Conservation (phyloP, 2,113 vertebrate genomes). For the Rhizomys pruinosus region DNA sequence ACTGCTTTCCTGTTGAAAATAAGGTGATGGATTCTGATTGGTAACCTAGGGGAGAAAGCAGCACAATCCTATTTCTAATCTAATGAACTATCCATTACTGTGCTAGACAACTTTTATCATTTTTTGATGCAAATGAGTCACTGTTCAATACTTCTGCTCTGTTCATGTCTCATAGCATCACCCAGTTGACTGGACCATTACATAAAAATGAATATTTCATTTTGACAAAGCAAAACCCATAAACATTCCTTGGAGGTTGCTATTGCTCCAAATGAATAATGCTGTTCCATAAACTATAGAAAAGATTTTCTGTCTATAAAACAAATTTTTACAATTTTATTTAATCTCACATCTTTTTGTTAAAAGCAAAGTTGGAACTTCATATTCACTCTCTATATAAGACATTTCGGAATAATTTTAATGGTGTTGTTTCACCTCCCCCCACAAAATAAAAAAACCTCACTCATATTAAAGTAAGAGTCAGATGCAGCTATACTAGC, state of each 20-base stretch:
- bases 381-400: neutral
- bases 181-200: constrained; percentile 31
- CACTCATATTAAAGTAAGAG: neutral
- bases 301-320: constrained; percentile 31
- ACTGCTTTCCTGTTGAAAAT: constrained; percentile 39
- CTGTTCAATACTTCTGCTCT: constrained; percentile 58
- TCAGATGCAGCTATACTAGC: neutral
- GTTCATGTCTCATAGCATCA: constrained; percentile 44
- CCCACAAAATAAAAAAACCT: too few species aligned
- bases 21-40: constrained; percentile 34
- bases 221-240: constrained; percentile 34
- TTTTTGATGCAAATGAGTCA: constrained; percentile 69
- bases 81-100: constrained; percentile 67
- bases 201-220: constrained; percentile 68
- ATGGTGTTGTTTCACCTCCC: neutral
- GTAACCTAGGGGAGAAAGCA: constrained; percentile 34
- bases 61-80: constrained; percentile 51
- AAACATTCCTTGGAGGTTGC: constrained; percentile 10
- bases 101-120: constrained; percentile 62
- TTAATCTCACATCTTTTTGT: neutral
- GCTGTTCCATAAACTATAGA: neutral
- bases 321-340: neutral
- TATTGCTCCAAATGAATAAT: constrained; percentile 46
- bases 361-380: neutral
- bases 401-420: neutral